A percentile compares a stretch with the other conserved stretches of the same genome.
Evolutionary conservation across 2,113 vertebrate species (phyloP).

Genomic region (Bubalus kerabau): DNA sequence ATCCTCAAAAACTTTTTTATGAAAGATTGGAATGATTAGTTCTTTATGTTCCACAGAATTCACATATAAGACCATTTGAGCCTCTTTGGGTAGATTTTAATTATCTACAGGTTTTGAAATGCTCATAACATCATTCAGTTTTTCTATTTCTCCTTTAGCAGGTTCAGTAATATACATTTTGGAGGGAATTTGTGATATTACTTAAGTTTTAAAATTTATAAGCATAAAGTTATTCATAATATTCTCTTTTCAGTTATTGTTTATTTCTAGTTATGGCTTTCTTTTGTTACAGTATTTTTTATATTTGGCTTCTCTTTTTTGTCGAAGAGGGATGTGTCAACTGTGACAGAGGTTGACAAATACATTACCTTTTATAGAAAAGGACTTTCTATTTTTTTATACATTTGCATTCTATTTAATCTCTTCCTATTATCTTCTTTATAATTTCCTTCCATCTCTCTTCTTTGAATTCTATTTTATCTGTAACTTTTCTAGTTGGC

Average conservation of each 20-base stretch:
- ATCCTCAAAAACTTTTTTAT: background rate
- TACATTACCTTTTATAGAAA: background rate
- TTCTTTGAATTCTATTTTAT: background rate
- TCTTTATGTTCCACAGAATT: background rate
- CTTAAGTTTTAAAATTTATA: background rate
- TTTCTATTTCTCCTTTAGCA: background rate
- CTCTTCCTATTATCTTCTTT: background rate
- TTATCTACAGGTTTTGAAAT: background rate
- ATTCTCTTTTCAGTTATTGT: background rate
- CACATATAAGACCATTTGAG: background rate
- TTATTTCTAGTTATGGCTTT: background rate
- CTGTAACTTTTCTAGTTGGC: background rate
- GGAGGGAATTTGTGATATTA: background rate
- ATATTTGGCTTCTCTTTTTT: background rate
- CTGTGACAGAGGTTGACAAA: background rate
- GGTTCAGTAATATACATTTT: background rate
- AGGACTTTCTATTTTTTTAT: background rate
- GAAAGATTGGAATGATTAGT: background rate
- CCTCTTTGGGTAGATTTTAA: background rate
- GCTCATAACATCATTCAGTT: background rate
- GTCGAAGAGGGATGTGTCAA: fast-evolving
- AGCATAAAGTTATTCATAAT: background rate
- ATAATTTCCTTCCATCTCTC: background rate
- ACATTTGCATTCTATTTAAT: background rate
- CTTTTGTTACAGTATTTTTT: background rate